Evolutionary conservation across 64 coral and sea anemone species (phyloP), one percentile per base, ranked within the genome.

Genomic region (Porites australiensis): DNA sequence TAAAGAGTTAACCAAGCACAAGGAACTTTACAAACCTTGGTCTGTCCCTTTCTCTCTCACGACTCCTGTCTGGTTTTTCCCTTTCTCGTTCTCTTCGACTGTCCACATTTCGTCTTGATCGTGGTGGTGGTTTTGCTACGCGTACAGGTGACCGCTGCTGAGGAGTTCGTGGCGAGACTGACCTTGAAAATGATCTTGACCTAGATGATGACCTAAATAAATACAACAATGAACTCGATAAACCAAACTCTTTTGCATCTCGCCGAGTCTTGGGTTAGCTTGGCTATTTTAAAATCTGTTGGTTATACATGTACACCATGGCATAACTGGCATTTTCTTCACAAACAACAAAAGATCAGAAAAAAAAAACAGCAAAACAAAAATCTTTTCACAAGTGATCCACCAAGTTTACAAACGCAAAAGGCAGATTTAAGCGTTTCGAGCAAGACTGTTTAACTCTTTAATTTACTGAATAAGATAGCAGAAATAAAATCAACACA

Each of bases 181-280:
- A 98, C 10, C 80, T 98, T 8, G 96, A 98, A 54, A 95, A 95
- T 37, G 96, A 98, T 68, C 96, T 95, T 90, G 96, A 98, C 50
- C 96, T 84, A 22, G 93, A 81, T 9, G 86, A 87, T 49, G 96
- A 98, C 58, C 91, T 93, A 5, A 58, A 57, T 12, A n/a, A 9
- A 78, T 8, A 78, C 3, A 11, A 49, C 15, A 53, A 2, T 6
- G 4, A 78, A 78, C 75, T 12, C 13, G 13, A 49, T 50, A 48
- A 19, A 19, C 18, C 6, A 22, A 5, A 13, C 5, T 78, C 27
- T 0, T 37, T 0, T 37, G 27, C 27, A 37, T 37, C 27, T 37
- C 27, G 27, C 27, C 27, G 27, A 37, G 27, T 37, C 27, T 37
- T 37, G 27, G 27, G 27, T 37, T 37, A 37, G 27, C 27, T 37